phyloP scores from a whole-genome alignment of 2,113 vertebrate genomes.

The Actenoides hombroni region DNA sequence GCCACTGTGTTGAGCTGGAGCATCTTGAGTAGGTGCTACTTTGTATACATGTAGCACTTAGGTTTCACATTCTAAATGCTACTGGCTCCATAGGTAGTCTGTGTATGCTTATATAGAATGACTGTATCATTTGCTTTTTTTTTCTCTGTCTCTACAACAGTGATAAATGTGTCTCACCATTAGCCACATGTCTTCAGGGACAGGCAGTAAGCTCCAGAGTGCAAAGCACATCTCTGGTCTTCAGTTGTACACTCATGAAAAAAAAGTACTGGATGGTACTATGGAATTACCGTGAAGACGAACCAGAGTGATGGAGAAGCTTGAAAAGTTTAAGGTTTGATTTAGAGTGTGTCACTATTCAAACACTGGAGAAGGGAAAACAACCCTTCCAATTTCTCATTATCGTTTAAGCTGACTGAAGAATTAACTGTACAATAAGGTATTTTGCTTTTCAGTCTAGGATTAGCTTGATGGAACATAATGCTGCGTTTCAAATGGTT shows the following conservation, averaged over 20 bases:
- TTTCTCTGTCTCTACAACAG: background rate
- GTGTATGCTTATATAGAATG: background rate
- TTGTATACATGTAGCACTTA: background rate
- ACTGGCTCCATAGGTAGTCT: accelerated
- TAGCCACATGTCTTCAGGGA: background rate
- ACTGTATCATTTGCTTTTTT: background rate
- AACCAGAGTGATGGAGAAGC: background rate
- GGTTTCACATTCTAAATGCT: background rate
- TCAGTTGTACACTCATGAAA: background rate
- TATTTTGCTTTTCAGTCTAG: background rate
- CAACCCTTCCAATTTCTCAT: background rate
- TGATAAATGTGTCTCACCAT: background rate
- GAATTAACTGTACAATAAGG: background rate
- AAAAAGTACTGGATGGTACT: background rate
- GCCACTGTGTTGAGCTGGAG: background rate
- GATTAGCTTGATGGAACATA: background rate
- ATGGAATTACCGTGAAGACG: background rate
- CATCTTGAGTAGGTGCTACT: background rate
- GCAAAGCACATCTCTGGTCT: background rate
- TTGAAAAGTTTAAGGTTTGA: background rate
- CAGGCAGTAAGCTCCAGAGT: background rate
- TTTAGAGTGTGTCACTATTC: background rate
- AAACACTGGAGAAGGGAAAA: background rate
- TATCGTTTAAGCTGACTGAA: background rate
- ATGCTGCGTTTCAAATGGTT: background rate